phyloP scores from a whole-genome alignment of 1,140 invertebrate genomes.

The Drosophila asahinai region DNA sequence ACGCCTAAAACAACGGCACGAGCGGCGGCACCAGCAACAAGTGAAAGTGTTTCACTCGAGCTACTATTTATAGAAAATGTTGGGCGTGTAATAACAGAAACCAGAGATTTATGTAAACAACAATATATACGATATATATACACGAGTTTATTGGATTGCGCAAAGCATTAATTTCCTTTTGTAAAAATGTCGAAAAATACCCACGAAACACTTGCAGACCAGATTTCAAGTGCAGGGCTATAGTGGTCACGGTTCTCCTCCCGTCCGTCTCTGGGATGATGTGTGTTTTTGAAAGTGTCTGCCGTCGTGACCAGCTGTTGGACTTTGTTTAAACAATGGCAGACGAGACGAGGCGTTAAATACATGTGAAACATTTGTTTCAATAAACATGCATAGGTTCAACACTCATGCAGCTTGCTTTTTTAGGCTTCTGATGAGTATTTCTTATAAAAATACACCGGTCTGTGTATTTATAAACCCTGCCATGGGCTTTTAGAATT shows the following conservation, averaged over 20 bases:
- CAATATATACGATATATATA: slow-evolving; percentile 13
- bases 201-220: slow-evolving; percentile 29
- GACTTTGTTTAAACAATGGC: slow-evolving; percentile 59
- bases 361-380: slow-evolving; percentile 34
- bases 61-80: slow-evolving; percentile 63
- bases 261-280: slow-evolving; percentile 16
- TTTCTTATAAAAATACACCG: slow-evolving; percentile 51
- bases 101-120: slow-evolving; percentile 25
- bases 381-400: slow-evolving; percentile 10
- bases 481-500: slow-evolving; percentile 32
- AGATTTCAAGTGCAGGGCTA: slow-evolving; percentile 68
- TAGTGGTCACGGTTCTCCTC: slow-evolving; percentile 52
- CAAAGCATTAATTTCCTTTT: slow-evolving; percentile 53
- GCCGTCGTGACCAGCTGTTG: slow-evolving; percentile 43
- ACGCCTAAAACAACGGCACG: slow-evolving; percentile 13
- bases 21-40: slow-evolving; percentile 56
- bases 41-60: slow-evolving; percentile 65
- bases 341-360: slow-evolving; percentile 24
- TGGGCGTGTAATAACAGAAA: slow-evolving; percentile 46
- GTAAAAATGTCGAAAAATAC: slow-evolving; percentile 18
- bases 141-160: slow-evolving; percentile 49
- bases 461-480: slow-evolving; percentile 21
- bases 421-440: slow-evolving; percentile 21
- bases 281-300: slow-evolving; percentile 30
- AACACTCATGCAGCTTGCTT: not conserved